phyloP scores from a whole-genome alignment of 2,797 vertebrate species.

The Labeo calbasu region DNA sequence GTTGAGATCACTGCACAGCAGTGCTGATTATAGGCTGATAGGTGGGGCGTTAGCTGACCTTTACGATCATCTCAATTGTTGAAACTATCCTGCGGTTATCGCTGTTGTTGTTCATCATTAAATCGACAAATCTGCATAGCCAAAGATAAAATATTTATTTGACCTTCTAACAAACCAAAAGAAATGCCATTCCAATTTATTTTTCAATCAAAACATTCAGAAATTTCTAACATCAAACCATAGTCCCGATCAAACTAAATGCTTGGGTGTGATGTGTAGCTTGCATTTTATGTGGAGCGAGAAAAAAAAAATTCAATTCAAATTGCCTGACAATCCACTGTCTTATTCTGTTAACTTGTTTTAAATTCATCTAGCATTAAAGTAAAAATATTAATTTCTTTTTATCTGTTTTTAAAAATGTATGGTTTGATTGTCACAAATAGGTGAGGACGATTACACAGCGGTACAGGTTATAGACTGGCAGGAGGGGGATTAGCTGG shows the following conservation, averaged over 20 bases:
- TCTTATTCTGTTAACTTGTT: background rate
- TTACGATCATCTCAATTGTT: slow-evolving; percentile 29
- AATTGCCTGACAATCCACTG: background rate
- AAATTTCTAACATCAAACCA: background rate
- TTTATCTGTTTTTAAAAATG: background rate
- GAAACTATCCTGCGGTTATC: slow-evolving; percentile 8
- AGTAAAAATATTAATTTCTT: no score
- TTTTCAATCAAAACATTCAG: slow-evolving; percentile 15
- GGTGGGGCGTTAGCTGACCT: slow-evolving; percentile 25
- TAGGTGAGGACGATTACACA: background rate
- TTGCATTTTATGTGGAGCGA: background rate
- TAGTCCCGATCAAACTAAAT: background rate
- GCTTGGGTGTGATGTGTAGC: background rate
- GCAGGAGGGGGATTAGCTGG: background rate
- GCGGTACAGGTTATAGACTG: background rate
- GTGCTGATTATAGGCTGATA: slow-evolving; percentile 21
- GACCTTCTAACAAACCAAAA: slow-evolving; percentile 42
- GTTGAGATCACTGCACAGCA: slow-evolving; percentile 2
- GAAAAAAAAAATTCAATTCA: background rate
- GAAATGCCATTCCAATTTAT: slow-evolving; percentile 42
- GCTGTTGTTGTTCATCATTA: slow-evolving; percentile 32
- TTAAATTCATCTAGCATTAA: background rate
- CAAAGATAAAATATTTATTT: slow-evolving; percentile 29
- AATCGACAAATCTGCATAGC: slow-evolving; percentile 27
- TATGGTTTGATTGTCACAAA: background rate